Evolutionary conservation across 2,888 invertebrate species (phyloP).

Genomic region (Apotomis capreana): DNA sequence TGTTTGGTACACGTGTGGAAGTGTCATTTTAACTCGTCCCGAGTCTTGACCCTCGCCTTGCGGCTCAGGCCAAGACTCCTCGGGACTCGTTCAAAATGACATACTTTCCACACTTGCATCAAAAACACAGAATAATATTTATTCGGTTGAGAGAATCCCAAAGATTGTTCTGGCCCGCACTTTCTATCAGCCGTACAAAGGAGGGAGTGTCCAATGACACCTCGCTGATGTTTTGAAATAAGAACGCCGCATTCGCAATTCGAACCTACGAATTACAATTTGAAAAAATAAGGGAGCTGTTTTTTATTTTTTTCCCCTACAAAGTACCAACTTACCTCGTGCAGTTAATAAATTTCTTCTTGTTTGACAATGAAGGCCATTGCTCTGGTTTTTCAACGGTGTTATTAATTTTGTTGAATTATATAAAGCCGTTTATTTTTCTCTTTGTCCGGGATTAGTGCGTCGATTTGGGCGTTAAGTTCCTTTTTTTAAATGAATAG

Average conservation of each 20-base stretch:
- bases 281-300: slow-evolving; percentile 76
- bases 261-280: slow-evolving; percentile 82
- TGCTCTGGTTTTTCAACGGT: not conserved
- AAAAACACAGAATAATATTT: too few relatives aligned
- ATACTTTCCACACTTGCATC: too few relatives aligned
- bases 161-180: slow-evolving; percentile 45
- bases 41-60: too few relatives aligned
- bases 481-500: slow-evolving; percentile 82
- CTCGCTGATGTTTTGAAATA: slow-evolving; percentile 82
- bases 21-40: too few relatives aligned
- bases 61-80: too few relatives aligned
- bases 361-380: slow-evolving; percentile 51
- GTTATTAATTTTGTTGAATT: slow-evolving; percentile 59
- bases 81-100: too few relatives aligned
- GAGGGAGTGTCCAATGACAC: slow-evolving; percentile 82
- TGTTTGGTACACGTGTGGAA: too few relatives aligned
- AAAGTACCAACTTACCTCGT: slow-evolving; percentile 47
- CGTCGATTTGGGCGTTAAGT: slow-evolving; percentile 82
- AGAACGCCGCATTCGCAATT: slow-evolving; percentile 81
- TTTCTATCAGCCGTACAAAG: slow-evolving; percentile 57
- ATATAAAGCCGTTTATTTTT: slow-evolving; percentile 82
- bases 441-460: slow-evolving; percentile 78
- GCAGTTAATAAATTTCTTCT: slow-evolving; percentile 28
- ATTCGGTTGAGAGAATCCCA: not conserved
- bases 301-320: slow-evolving; percentile 67